phyloP scores from a whole-genome alignment of 2,797 vertebrate genomes.

The Lepidocolaptes lacrymiger region DNA sequence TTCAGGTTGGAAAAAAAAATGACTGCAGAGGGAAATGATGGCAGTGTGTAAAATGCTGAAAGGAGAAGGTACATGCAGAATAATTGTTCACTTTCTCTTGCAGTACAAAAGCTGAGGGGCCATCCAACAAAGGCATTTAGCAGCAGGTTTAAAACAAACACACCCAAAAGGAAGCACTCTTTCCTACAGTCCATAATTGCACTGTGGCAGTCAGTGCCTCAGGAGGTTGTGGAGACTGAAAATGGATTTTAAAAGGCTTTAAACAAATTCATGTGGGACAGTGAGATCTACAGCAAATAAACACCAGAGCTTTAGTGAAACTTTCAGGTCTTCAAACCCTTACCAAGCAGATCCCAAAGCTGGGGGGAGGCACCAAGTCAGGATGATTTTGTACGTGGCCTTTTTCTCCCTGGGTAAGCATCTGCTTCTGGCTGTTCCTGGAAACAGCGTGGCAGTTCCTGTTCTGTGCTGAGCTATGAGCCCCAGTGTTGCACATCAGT shows the following conservation, averaged over 20 bases:
- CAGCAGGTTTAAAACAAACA: constrained; percentile 53
- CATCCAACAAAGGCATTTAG: constrained; percentile 61
- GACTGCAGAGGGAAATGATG: not conserved
- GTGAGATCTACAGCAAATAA: not conserved
- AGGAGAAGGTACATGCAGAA: not conserved
- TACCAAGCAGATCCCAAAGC: not conserved
- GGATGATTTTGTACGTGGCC: not conserved
- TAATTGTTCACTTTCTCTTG: constrained; percentile 22
- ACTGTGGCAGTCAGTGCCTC: not conserved
- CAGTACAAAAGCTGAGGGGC: constrained; percentile 11
- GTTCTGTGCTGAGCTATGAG: not conserved
- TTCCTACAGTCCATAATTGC: constrained; percentile 16
- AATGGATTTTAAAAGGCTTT: constrained; percentile 50
- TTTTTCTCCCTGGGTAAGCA: not conserved
- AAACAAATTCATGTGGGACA: not conserved
- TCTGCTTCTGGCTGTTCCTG: not conserved
- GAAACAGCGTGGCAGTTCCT: not conserved
- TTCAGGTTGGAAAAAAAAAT: not conserved
- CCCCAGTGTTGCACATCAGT: not conserved
- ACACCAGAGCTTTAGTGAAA: not conserved
- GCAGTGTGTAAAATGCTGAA: not conserved
- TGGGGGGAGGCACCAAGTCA: not conserved
- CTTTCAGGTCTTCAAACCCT: not conserved
- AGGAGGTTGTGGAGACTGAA: constrained; percentile 9
- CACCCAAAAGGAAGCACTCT: constrained; percentile 45